phyloP scores from a whole-genome alignment of 1,140 invertebrate species.

The Lineus longissimus region DNA sequence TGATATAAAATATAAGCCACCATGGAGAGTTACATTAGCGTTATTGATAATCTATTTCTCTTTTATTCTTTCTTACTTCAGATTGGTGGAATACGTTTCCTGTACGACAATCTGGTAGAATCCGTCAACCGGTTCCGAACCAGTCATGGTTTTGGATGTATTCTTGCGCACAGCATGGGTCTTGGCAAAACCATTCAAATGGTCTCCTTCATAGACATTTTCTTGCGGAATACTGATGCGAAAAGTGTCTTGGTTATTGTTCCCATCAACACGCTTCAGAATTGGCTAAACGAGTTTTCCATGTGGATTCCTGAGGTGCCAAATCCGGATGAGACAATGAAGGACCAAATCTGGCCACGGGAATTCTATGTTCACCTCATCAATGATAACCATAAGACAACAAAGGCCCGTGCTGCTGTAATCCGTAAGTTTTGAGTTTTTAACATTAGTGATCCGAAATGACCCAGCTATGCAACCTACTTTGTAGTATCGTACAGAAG shows the following conservation, averaged over 20 bases:
- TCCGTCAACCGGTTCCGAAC: constrained; percentile 80
- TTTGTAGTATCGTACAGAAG: no score
- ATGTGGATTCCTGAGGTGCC: constrained; percentile 76
- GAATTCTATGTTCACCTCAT: constrained; percentile 85
- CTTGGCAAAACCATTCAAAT: constrained; percentile 92
- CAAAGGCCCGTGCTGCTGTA: constrained; percentile 67
- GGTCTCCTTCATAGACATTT: constrained; percentile 93
- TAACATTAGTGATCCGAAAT: no score
- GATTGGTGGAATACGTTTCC: constrained; percentile 92
- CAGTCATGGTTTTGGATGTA: constrained; percentile 93
- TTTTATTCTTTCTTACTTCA: constrained; percentile 50
- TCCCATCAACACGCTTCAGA: constrained; percentile 98
- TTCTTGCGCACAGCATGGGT: constrained; percentile 98
- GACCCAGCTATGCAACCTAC: no score
- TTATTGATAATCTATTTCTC: background rate
- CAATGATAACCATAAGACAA: constrained; percentile 91
- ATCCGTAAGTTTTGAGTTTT: background rate
- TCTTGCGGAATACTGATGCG: constrained; percentile 83
- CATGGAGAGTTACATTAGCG: no score
- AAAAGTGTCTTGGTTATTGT: constrained; percentile 92
- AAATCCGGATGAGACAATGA: constrained; percentile 3
- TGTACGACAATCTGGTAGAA: constrained; percentile 96
- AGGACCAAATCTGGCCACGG: constrained; percentile 57
- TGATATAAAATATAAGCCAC: no score
- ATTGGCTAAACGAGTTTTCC: constrained; percentile 97